Conservation (phyloP, 2,888 invertebrate species). For the Celastrina argiolus region DNA sequence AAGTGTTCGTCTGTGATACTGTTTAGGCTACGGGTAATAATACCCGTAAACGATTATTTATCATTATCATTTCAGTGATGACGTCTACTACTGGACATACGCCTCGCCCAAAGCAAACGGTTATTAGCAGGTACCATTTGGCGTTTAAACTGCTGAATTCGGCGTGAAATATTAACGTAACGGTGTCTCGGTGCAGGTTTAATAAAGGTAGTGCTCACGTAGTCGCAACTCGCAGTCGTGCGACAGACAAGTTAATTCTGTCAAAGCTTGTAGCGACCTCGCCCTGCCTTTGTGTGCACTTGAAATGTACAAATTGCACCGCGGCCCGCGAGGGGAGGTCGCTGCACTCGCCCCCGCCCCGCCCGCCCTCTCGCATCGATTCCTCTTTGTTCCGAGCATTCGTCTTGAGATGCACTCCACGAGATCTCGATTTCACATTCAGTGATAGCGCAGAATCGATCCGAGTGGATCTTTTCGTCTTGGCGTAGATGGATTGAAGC, state of each 20-base stretch:
- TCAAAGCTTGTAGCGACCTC: slow-evolving; percentile 74
- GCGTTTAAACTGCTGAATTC: neutral
- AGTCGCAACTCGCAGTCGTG: slow-evolving; percentile 47
- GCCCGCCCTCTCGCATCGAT: slow-evolving; percentile 65
- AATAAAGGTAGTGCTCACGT: slow-evolving; percentile 61
- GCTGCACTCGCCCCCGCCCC: slow-evolving; percentile 63
- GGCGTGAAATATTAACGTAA: slow-evolving; percentile 13
- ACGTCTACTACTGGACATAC: too few relatives aligned
- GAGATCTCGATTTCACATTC: slow-evolving; percentile 71
- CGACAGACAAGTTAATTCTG: slow-evolving; percentile 75
- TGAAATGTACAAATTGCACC: slow-evolving; percentile 78
- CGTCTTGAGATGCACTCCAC: slow-evolving; percentile 70
- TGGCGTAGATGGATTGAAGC: slow-evolving; percentile 40
- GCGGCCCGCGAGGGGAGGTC: slow-evolving; percentile 64
- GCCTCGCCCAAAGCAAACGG: too few relatives aligned
- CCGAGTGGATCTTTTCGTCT: slow-evolving; percentile 39
- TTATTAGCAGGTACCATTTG: neutral
- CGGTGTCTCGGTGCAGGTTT: slow-evolving; percentile 41
- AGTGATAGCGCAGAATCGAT: slow-evolving; percentile 43
- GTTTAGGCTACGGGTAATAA: too few relatives aligned
- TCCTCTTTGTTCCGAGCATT: slow-evolving; percentile 73
- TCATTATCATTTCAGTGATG: too few relatives aligned
- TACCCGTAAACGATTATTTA: too few relatives aligned
- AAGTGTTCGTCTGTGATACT: too few relatives aligned
- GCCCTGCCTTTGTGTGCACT: slow-evolving; percentile 75